These are phyloP conservation scores for Nomada flava DNA, from an alignment of 2,888 invertebrate genomes.

Conservation along the genomic window DNA sequence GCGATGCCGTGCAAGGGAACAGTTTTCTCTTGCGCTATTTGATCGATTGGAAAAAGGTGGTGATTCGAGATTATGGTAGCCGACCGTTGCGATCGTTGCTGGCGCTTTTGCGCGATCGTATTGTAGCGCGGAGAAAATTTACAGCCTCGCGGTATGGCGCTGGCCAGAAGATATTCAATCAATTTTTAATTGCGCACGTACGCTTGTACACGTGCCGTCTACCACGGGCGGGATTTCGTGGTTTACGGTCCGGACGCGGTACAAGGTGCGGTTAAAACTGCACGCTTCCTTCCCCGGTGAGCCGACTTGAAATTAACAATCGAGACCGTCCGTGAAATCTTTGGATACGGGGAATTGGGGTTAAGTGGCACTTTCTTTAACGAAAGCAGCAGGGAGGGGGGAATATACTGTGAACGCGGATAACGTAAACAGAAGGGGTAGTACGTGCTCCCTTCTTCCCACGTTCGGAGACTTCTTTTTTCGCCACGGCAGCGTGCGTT, in stretches of 20 bases:
- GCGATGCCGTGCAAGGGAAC: not conserved
- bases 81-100: not conserved
- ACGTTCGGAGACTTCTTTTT: not conserved
- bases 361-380: slow-evolving; percentile 27
- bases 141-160: slow-evolving; percentile 39
- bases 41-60: not conserved
- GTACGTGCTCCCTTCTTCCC: not conserved
- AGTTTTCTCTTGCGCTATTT: not conserved
- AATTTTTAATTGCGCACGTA: slow-evolving; percentile 66
- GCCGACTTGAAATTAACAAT: slow-evolving; percentile 35
- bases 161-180: slow-evolving; percentile 59
- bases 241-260: slow-evolving; percentile 42
- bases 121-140: slow-evolving; percentile 16
- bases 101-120: not conserved
- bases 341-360: not conserved
- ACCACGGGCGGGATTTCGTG: slow-evolving; percentile 43
- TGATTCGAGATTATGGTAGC: not conserved
- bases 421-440: too few species aligned
- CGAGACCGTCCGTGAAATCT: slow-evolving; percentile 12
- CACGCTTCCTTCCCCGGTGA: not conserved
- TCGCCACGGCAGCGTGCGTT: not conserved
- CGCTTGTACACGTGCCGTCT: slow-evolving; percentile 39
- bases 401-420: not conserved
- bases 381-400: not conserved
- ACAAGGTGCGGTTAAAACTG: slow-evolving; percentile 39